These are phyloP conservation scores for Zaprionus africanus DNA, from an alignment of 1,140 invertebrate species.

Conservation along the genomic window DNA sequence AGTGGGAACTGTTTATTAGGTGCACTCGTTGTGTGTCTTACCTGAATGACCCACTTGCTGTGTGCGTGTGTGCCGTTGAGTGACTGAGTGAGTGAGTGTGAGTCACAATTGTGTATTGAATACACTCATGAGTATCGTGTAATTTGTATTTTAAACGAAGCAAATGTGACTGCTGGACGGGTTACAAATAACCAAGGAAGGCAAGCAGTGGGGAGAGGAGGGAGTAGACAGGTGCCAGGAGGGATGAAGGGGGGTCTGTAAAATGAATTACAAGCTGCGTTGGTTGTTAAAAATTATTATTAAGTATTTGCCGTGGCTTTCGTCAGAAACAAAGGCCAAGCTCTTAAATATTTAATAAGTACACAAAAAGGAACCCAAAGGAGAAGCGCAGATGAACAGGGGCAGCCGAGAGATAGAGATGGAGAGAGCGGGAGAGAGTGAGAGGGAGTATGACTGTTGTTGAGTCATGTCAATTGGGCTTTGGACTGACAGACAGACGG, in stretches of 20 bases:
- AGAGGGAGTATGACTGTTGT: slow-evolving; percentile 57
- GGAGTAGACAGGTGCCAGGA: neutral
- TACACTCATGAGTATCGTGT: slow-evolving; percentile 47
- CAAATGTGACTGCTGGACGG: slow-evolving; percentile 28
- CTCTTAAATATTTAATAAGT: slow-evolving; percentile 83
- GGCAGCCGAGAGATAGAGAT: slow-evolving; percentile 16
- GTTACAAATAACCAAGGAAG: neutral
- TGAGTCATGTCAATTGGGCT: slow-evolving; percentile 80
- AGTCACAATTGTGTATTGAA: slow-evolving; percentile 49
- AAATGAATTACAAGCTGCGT: slow-evolving; percentile 60
- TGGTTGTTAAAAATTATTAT: slow-evolving; percentile 73
- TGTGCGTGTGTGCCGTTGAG: slow-evolving; percentile 29
- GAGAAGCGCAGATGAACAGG: slow-evolving; percentile 18
- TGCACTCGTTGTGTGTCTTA: slow-evolving; percentile 67
- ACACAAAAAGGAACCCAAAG: slow-evolving; percentile 56
- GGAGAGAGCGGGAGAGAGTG: slow-evolving; percentile 12
- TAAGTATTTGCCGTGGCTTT: slow-evolving; percentile 73
- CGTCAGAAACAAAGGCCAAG: slow-evolving; percentile 76
- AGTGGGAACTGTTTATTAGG: slow-evolving; percentile 61
- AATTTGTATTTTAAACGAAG: slow-evolving; percentile 77
- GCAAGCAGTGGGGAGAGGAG: neutral
- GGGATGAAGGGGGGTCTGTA: neutral
- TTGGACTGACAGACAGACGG: slow-evolving; percentile 44
- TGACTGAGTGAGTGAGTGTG: slow-evolving; percentile 30
- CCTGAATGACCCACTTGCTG: slow-evolving; percentile 70